Conservation (phyloP, 2,797 vertebrate species). For the Lepus oiostolus region DNA sequence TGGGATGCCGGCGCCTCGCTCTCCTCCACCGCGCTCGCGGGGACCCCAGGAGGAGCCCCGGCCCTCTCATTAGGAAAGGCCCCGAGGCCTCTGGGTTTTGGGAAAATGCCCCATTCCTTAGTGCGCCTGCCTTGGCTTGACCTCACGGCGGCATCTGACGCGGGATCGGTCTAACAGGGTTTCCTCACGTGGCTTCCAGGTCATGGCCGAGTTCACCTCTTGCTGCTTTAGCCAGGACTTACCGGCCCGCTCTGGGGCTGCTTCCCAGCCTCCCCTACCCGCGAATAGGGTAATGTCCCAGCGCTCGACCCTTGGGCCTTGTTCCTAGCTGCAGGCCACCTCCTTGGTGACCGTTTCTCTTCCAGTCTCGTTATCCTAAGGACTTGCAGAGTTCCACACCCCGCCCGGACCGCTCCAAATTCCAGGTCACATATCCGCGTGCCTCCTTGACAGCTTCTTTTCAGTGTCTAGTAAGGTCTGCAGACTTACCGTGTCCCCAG, state of each 20-base stretch:
- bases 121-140: not conserved
- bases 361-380: not conserved
- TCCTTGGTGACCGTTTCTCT: constrained; percentile 32
- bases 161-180: not conserved
- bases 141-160: not conserved
- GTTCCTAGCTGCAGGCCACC: not conserved
- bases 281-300: not conserved
- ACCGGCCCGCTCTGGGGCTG: not conserved
- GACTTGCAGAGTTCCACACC: not conserved
- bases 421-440: not conserved
- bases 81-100: not conserved
- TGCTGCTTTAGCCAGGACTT: not conserved
- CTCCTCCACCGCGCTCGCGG: fast-evolving
- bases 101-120: not conserved
- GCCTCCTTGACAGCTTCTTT: not conserved
- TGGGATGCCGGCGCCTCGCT: not conserved
- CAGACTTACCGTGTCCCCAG: not conserved
- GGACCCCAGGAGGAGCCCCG: not conserved
- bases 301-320: not conserved
- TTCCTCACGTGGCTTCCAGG: not conserved
- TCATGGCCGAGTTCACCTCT: not conserved
- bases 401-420: not conserved
- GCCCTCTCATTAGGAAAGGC: not conserved
- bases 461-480: not conserved
- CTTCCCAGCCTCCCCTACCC: not conserved